phyloP scores from a whole-genome alignment of 2,113 vertebrate species.

The Bothrops jararaca region DNA sequence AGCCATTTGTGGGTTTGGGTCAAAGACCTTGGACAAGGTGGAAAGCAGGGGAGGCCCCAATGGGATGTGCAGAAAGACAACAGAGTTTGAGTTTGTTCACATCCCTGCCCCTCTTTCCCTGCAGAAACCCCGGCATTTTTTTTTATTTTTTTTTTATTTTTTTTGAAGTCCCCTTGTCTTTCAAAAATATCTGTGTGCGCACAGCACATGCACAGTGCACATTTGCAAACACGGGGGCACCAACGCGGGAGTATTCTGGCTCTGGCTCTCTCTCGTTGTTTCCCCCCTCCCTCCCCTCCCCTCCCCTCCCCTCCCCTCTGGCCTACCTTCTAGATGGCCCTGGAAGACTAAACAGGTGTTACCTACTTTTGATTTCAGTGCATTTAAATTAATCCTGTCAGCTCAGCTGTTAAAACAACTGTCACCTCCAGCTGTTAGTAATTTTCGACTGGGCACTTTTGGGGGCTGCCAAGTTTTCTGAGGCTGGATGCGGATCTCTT shows the following conservation, averaged over 20 bases:
- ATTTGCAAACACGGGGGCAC: background rate
- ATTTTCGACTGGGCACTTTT: conserved; percentile 96
- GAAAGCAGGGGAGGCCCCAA: conserved; percentile 56
- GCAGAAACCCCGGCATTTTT: conserved; percentile 49
- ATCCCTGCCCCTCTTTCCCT: conserved; percentile 25
- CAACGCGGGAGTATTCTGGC: conserved; percentile 50
- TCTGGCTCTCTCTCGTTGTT: conserved; percentile 38
- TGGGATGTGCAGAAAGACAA: conserved; percentile 84
- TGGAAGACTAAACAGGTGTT: conserved; percentile 99
- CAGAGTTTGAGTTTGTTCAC: conserved; percentile 55
- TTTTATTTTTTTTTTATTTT: too few species aligned
- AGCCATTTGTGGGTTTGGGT: conserved; percentile 76
- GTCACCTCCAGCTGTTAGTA: conserved; percentile 99
- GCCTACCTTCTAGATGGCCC: conserved; percentile 83
- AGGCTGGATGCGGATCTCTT: conserved; percentile 70
- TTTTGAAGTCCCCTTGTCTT: conserved; percentile 52
- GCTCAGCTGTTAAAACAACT: conserved; percentile 99
- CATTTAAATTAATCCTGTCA: conserved; percentile 99
- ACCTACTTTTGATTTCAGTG: conserved; percentile 99
- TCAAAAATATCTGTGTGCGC: background rate
- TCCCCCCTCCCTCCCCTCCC: background rate
- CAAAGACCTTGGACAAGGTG: conserved; percentile 72
- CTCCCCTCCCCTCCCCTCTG: conserved; percentile 58
- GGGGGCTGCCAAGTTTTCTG: conserved; percentile 84
- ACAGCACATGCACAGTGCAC: background rate